Base-by-base conservation (phyloP, 2,888 invertebrate species). In the Caenorhabditis angaria region DNA sequence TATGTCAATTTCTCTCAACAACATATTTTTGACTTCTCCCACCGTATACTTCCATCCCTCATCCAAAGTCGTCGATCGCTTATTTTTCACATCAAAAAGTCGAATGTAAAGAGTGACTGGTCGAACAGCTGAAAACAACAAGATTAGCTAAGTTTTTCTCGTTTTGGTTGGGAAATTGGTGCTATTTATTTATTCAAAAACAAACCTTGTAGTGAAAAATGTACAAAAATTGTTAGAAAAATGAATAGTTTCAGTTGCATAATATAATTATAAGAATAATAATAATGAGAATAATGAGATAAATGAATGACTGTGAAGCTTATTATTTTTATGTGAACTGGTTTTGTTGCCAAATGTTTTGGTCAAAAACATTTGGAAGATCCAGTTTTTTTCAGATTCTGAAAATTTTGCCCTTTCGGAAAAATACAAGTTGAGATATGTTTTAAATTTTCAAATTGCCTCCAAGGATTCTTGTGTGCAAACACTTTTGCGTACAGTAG, bases 41-140 rank as follows among this genome's bases (percentile, higher is more conserved):
- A 73, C 69, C 10, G 73, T 73, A 41, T 73, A 73, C 61, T 67
- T 73, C 58, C 61, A 73, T 29, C 73, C 73, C 24, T 73, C 69
- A 56, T 69, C 73, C 27, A 73, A 56, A 24, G 50, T 60, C 2
- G 73, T 73, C 1, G 65, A 69, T 47, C 73, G 35, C 10, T 62
- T 65, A n/a, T 66, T 66, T 55, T 68, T 73, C 27, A 69, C 73
- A 57, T 73, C 73, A 22, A 73, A 73, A 27, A 73, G 29, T 10
- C 51, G 29, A 29, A 72, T 72, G 47, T 58, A 64, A 0, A 68
- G 61, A 18, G 29, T 59, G 1, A 72, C 65, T 10, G 72, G 71
- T 3, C 59, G 60, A 25, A 71, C 56, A 12, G 60, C 71, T 71
- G 60, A 5, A 63, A 35, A 41, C 53, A 63, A 60, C 63, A 27